Evolutionary conservation across 2,797 vertebrate species (phyloP).

Genomic region (Malacoraja senta): DNA sequence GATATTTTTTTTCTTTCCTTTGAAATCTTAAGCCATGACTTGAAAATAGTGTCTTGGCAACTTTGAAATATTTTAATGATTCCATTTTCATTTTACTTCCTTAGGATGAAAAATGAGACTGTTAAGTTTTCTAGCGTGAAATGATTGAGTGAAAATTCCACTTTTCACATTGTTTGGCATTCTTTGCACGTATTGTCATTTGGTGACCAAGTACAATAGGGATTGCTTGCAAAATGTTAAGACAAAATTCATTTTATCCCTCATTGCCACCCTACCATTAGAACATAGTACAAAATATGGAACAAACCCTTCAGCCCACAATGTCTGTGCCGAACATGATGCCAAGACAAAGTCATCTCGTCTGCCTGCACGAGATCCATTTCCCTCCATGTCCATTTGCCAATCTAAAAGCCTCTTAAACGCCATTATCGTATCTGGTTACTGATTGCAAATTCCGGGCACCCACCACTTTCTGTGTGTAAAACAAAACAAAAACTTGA

Average conservation of each 20-base stretch:
- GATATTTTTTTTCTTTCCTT: not conserved
- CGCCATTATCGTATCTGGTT: no score
- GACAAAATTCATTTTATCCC: not conserved
- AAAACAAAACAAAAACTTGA: no score
- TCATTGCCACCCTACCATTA: not conserved
- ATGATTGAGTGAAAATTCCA: not conserved
- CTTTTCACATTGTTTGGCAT: not conserved
- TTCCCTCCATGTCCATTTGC: no score
- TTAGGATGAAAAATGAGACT: not conserved
- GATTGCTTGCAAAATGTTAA: not conserved
- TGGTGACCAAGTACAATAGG: not conserved
- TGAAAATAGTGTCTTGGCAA: not conserved
- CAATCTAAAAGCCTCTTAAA: no score
- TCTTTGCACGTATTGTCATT: not conserved
- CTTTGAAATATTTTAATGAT: not conserved
- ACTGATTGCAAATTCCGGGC: no score
- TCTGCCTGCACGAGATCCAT: no score
- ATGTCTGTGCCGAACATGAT: no score
- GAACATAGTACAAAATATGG: no score
- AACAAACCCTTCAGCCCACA: no score
- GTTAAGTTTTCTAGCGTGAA: not conserved
- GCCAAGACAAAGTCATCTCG: no score
- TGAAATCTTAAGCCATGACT: not conserved
- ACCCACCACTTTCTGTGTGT: no score
- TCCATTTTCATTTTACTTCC: not conserved